Conservation (phyloP, 2,888 invertebrate genomes). For the Branchipolynoe longqiensis region DNA sequence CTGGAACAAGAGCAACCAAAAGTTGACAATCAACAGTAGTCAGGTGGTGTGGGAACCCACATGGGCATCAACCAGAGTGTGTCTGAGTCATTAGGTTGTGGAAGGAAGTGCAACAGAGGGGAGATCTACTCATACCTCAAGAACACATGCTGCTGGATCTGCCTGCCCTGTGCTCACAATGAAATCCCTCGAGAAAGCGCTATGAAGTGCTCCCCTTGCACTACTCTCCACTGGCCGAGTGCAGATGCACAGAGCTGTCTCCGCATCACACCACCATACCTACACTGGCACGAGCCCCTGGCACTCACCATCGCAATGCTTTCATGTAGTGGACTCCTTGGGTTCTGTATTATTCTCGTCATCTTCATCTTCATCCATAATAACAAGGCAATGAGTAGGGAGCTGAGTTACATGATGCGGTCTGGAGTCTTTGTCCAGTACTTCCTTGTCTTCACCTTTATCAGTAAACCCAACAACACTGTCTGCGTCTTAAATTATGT, state of each 20-base stretch:
- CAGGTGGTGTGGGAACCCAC: too few relatives aligned
- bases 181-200: constrained; percentile 72
- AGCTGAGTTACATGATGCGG: constrained; percentile 75
- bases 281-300: constrained; percentile 65
- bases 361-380: too few relatives aligned
- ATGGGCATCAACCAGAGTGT: neutral
- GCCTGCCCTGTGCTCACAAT: constrained; percentile 73
- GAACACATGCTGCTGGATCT: constrained; percentile 77
- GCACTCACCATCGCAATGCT: constrained; percentile 62
- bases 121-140: constrained; percentile 74
- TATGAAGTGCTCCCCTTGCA: constrained; percentile 72
- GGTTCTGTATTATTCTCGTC: constrained; percentile 66
- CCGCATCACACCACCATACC: constrained; percentile 55
- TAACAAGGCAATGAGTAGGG: constrained; percentile 77
- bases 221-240: constrained; percentile 68
- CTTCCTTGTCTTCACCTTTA: constrained; percentile 72
- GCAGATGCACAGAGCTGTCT: constrained; percentile 59
- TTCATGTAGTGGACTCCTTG: constrained; percentile 64
- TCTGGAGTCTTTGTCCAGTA: constrained; percentile 73
- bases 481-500: constrained; percentile 74
- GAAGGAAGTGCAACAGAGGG: constrained; percentile 65
- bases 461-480: constrained; percentile 70
- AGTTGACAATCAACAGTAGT: constrained; percentile 69
- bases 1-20: constrained; percentile 72
- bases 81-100: constrained; percentile 65